Base-by-base conservation (phyloP, 2,113 vertebrate genomes). In the Callionymus lyra region DNA sequence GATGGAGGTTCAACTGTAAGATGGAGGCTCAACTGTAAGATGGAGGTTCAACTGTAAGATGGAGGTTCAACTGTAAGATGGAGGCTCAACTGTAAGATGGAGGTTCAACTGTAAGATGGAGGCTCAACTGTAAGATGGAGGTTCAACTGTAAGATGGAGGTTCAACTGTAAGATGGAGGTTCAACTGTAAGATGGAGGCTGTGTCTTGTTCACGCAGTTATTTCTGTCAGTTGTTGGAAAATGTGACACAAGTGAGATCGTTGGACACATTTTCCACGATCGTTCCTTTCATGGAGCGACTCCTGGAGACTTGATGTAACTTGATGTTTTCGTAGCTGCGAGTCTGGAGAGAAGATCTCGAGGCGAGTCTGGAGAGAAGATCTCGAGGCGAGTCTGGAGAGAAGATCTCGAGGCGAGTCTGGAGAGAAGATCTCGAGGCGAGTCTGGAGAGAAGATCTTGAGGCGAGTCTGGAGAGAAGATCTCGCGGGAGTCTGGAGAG, bases 251-350 rank as follows among this genome's bases (percentile, higher is more conserved):
- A 70, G 72, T 66, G 59, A 68, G 76, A 63, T 63, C 41, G 42
- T 76, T 68, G 76, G 81, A 76, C 70, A 73, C 67, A 81, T 81
- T 83, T 83, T 80, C 74, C 76, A 79, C 69, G 76, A 82, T 80
- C 74, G 80, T 80, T 84, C 74, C 73, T 71, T 76, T 81, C 80
- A 81, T 71, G 78, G 71, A 65, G 55, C 65, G 50, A 55, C 66
- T 64, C 21, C 21, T 8, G 4, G 55, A 67, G 72, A 81, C 79
- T 59, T 57, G 65, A 77, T 82, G 81, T 82, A 76, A 82, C 72
- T 72, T 70, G 39, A 69, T 82, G 72, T 81, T 82, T 81, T 79
- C 77, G 70, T 81, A 83, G 74, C 78, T 81, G 80, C 70, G 71
- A 63, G 74, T 74, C 76, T 79, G 76, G 68, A 68, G 76, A 77